Evolutionary conservation across 1,140 invertebrate genomes (phyloP).

Genomic region (Drosophila kikkawai): DNA sequence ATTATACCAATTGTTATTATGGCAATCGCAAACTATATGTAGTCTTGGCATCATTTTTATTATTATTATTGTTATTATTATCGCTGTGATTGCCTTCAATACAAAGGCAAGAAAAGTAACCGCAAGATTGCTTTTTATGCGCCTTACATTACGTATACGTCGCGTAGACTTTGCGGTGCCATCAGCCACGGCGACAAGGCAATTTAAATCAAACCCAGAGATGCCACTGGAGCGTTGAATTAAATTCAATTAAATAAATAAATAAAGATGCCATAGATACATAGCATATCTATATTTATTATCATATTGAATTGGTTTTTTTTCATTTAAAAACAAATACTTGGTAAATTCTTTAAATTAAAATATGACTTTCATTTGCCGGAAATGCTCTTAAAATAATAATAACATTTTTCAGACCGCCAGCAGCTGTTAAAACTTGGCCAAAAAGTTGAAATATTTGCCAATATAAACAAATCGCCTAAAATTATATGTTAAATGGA

Average conservation of each 20-base stretch:
- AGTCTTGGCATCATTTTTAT: slow-evolving; percentile 31
- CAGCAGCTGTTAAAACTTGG: slow-evolving; percentile 11
- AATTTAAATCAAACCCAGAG: slow-evolving; percentile 16
- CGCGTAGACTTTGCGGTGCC: slow-evolving; percentile 39
- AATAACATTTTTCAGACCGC: background rate
- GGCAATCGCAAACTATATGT: slow-evolving; percentile 25
- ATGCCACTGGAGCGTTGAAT: background rate
- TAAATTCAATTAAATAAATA: slow-evolving; percentile 21
- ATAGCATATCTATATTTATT: background rate
- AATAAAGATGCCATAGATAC: background rate
- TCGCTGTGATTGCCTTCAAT: slow-evolving; percentile 42
- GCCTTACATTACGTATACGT: slow-evolving; percentile 66
- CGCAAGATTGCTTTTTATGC: slow-evolving; percentile 73
- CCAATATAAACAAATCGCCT: background rate
- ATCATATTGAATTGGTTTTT: background rate
- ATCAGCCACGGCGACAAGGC: background rate
- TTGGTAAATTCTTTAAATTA: background rate
- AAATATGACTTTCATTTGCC: background rate
- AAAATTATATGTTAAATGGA: background rate
- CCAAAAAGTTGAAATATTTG: slow-evolving; percentile 5
- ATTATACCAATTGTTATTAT: slow-evolving; percentile 51
- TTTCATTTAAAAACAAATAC: background rate
- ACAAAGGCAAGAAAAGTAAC: slow-evolving; percentile 57
- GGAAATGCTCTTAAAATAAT: background rate
- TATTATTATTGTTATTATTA: slow-evolving; percentile 57